A percentile compares a stretch with the other conserved stretches of the same genome.
Evolutionary conservation across 2,888 invertebrate genomes (phyloP).

Genomic region (Rotaria macrura): DNA sequence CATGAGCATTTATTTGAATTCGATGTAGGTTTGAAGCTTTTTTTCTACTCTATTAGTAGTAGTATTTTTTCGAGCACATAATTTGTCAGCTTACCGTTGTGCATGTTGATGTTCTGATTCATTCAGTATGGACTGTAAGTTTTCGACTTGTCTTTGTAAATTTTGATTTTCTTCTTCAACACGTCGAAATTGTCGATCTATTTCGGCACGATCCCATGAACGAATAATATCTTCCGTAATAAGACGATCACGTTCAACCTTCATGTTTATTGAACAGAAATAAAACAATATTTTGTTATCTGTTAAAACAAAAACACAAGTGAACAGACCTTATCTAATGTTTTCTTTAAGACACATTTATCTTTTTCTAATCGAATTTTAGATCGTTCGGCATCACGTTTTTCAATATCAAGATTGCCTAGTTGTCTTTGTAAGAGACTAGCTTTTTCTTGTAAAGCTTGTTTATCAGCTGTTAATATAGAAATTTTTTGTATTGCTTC

Average conservation of each 20-base stretch:
- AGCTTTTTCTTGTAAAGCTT: conserved; percentile 59
- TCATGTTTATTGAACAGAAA: conserved; percentile 9
- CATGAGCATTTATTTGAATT: no score
- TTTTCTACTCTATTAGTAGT: no score
- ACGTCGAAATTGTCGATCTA: conserved; percentile 45
- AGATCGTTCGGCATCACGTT: conserved; percentile 59
- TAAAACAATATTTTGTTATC: no score
- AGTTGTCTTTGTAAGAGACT: conserved; percentile 45
- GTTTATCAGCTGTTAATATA: conserved; percentile 69
- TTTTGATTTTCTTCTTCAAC: conserved; percentile 75
- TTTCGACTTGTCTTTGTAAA: conserved; percentile 63
- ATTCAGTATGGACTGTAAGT: conserved; percentile 46
- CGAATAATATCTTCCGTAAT: conserved; percentile 47
- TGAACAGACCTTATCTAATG: conserved; percentile 46
- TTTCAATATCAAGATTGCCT: conserved; percentile 64
- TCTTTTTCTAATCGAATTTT: conserved; percentile 54
- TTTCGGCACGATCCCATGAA: conserved; percentile 43
- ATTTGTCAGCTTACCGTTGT: conserved; percentile 44
- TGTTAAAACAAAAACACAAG: no score
- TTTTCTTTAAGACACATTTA: conserved; percentile 49
- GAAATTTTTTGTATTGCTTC: conserved; percentile 64
- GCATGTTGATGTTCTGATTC: conserved; percentile 66
- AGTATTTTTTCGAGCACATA: no score
- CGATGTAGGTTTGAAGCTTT: no score
- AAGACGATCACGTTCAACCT: conserved; percentile 51